A percentile compares a stretch with the other conserved stretches of the same genome.
Evolutionary conservation across 2,797 vertebrate species (phyloP).

Genomic region (Loris lydekkerianus): DNA sequence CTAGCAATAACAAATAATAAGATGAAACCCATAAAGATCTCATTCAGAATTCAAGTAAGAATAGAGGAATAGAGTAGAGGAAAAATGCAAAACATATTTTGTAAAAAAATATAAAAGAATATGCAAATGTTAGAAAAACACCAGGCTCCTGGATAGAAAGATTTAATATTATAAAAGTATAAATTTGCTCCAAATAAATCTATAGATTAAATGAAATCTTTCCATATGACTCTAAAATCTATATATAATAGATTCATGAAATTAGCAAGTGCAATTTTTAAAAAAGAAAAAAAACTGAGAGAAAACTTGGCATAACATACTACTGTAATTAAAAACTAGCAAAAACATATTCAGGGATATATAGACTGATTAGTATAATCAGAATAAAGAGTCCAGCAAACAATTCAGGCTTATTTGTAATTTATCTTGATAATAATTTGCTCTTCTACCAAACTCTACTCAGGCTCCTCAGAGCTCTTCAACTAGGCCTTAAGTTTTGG

Average conservation of each 20-base stretch:
- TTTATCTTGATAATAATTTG: constrained; percentile 28
- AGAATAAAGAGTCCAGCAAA: neutral
- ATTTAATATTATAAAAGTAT: neutral
- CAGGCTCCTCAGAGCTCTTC: neutral
- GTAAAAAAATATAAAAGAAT: constrained; percentile 9
- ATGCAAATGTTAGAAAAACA: constrained; percentile 3
- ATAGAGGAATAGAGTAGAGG: neutral
- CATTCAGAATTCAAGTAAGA: constrained; percentile 34
- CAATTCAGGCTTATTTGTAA: neutral
- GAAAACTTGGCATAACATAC: neutral
- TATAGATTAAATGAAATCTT: neutral
- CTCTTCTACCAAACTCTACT: neutral
- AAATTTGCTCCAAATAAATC: neutral
- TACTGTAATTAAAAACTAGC: neutral
- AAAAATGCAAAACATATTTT: constrained; percentile 40
- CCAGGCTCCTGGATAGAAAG: neutral
- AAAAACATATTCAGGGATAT: neutral
- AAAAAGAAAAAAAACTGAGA: constrained; percentile 13
- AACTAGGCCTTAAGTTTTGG: neutral
- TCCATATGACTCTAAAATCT: neutral
- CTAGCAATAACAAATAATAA: constrained; percentile 41
- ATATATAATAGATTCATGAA: neutral
- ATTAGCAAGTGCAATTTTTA: neutral
- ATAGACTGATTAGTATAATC: neutral
- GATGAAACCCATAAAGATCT: constrained; percentile 38